A percentile compares a stretch with the other conserved stretches of the same genome.
Conservation (phyloP, 2,888 invertebrate genomes). For the Dasypolia templi region DNA sequence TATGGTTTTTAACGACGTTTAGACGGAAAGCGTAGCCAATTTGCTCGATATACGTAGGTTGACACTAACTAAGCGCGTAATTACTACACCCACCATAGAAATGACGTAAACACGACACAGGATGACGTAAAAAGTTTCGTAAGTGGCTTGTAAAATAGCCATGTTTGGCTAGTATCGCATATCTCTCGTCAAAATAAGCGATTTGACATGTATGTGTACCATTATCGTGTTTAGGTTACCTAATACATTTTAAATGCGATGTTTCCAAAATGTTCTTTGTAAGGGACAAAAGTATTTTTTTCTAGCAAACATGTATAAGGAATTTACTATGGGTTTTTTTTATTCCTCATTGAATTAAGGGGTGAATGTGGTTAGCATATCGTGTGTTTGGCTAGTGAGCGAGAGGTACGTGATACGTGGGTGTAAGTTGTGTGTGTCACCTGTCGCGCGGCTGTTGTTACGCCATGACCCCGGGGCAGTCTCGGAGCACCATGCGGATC, state of each 20-base stretch:
- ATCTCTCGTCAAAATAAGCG: slow-evolving; percentile 37
- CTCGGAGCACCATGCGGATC: slow-evolving; percentile 66
- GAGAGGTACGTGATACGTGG: slow-evolving; percentile 34
- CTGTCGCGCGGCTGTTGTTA: slow-evolving; percentile 69
- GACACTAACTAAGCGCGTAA: slow-evolving; percentile 47
- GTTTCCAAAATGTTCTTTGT: slow-evolving; percentile 16
- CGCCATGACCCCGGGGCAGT: slow-evolving; percentile 76
- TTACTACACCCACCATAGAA: slow-evolving; percentile 46
- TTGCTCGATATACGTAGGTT: slow-evolving; percentile 19
- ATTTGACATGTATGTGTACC: slow-evolving; percentile 48
- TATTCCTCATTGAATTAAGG: slow-evolving; percentile 18
- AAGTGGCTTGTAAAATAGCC: slow-evolving; percentile 45
- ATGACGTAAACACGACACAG: slow-evolving; percentile 52
- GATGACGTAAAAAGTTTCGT: slow-evolving; percentile 51
- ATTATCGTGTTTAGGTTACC: slow-evolving; percentile 32
- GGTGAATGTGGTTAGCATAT: slow-evolving; percentile 38
- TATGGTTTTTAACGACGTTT: not conserved
- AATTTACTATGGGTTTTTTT: too few relatives aligned
- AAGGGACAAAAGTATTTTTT: not conserved
- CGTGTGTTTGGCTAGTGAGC: slow-evolving; percentile 22
- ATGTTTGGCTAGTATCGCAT: slow-evolving; percentile 39
- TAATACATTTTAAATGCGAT: slow-evolving; percentile 19
- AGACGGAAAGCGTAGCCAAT: slow-evolving; percentile 17
- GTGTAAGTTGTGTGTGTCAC: slow-evolving; percentile 64
- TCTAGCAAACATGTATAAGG: too few relatives aligned